Conservation (phyloP, 1,140 invertebrate species). For the Platyscapa corneri region DNA sequence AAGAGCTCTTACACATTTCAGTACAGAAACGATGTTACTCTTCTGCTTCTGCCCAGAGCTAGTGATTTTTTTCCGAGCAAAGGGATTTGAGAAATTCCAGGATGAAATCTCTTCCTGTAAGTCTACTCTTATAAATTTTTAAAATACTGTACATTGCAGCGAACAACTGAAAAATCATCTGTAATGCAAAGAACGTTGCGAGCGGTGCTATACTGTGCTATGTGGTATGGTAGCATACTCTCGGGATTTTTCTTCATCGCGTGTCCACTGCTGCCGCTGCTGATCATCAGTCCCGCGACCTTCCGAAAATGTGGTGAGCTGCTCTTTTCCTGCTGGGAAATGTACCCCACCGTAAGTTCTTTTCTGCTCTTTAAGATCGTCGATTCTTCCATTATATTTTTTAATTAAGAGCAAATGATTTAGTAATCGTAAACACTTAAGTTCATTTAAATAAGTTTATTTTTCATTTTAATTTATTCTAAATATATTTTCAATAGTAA, state of each 20-base stretch:
- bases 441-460: too few species aligned
- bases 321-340: slow-evolving; percentile 85
- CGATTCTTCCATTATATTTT: not conserved
- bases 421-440: too few species aligned
- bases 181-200: slow-evolving; percentile 67
- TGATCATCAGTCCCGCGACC: slow-evolving; percentile 79
- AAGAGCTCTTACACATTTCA: too few species aligned
- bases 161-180: slow-evolving; percentile 32
- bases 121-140: not conserved
- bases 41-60: not conserved
- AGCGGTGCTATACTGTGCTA: slow-evolving; percentile 74
- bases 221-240: slow-evolving; percentile 78
- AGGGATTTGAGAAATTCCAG: not conserved
- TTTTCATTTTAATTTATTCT: too few species aligned
- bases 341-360: slow-evolving; percentile 84
- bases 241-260: slow-evolving; percentile 78
- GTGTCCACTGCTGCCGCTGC: slow-evolving; percentile 81
- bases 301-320: slow-evolving; percentile 81
- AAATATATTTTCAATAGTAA: too few species aligned
- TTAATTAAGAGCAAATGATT: too few species aligned
- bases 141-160: slow-evolving; percentile 35
- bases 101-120: not conserved
- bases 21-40: not conserved
- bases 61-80: not conserved
- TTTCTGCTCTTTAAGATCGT: too few species aligned